Percentiles rank a stretch among this genome's conserved stretches.
phyloP scores from a whole-genome alignment of 2,797 vertebrate species.

The Pseudochirops cupreus region DNA sequence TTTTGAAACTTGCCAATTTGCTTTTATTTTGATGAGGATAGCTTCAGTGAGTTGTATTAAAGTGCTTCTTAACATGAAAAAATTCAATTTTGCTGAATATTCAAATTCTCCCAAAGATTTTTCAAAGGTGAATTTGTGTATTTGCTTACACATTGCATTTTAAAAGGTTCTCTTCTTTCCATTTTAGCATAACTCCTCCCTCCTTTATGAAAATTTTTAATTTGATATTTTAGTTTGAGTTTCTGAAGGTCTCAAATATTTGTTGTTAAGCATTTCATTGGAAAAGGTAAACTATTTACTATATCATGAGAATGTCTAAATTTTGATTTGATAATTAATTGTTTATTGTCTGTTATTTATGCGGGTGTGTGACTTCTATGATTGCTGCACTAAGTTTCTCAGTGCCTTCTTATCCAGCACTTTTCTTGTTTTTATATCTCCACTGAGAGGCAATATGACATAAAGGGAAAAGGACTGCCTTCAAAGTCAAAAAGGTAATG shows the following conservation, averaged over 20 bases:
- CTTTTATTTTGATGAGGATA: neutral
- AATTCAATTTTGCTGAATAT: neutral
- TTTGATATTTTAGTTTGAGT: neutral
- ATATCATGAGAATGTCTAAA: neutral
- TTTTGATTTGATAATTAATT: neutral
- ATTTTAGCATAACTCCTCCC: neutral
- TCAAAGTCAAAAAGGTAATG: neutral
- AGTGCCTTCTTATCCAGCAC: neutral
- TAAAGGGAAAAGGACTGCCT: neutral
- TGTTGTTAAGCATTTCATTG: neutral
- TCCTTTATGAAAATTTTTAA: neutral
- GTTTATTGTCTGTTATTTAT: neutral
- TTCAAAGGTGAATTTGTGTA: neutral
- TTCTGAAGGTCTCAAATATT: neutral
- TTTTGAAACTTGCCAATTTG: neutral
- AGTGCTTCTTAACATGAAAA: neutral
- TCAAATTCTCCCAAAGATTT: neutral
- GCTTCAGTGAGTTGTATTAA: neutral
- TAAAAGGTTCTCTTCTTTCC: neutral
- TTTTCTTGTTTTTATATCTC: neutral
- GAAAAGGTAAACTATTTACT: neutral
- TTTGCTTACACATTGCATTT: neutral
- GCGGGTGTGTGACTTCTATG: neutral
- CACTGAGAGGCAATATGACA: neutral
- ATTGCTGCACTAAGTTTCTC: neutral